Conservation (phyloP, 2,797 vertebrate species). For the Antennarius maculatus region DNA sequence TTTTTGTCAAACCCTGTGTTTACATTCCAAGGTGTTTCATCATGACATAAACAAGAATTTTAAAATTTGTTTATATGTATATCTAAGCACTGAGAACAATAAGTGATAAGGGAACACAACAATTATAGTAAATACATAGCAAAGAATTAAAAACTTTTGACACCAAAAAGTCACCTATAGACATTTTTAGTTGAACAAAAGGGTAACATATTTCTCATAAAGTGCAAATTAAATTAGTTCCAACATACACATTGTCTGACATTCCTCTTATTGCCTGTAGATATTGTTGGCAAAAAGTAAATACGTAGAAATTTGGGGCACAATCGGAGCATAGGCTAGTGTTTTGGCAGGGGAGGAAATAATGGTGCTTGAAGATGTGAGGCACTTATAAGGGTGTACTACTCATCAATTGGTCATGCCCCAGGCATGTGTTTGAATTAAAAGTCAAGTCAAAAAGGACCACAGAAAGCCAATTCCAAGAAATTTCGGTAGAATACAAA, state of each 20-base stretch:
- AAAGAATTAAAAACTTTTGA: slow-evolving; percentile 35
- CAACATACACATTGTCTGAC: slow-evolving; percentile 75
- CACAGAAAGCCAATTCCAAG: slow-evolving; percentile 43
- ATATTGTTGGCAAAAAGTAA: slow-evolving; percentile 63
- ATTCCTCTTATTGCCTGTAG: slow-evolving; percentile 75
- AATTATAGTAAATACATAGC: slow-evolving; percentile 29
- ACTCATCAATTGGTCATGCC: slow-evolving; percentile 62
- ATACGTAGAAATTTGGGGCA: slow-evolving; percentile 52
- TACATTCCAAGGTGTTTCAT: slow-evolving; percentile 42
- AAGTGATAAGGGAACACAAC: slow-evolving; percentile 35
- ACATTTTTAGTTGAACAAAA: slow-evolving; percentile 62
- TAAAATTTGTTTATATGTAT: background rate
- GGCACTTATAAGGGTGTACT: slow-evolving; percentile 68
- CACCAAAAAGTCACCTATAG: slow-evolving; percentile 37
- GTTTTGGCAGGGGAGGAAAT: slow-evolving; percentile 58
- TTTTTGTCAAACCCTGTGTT: slow-evolving; percentile 47
- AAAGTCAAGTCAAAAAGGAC: slow-evolving; percentile 35
- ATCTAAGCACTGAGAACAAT: slow-evolving; percentile 41
- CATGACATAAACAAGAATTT: slow-evolving; percentile 46
- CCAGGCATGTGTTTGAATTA: slow-evolving; percentile 25
- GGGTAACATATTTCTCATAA: slow-evolving; percentile 63
- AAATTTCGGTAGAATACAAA: slow-evolving; percentile 38
- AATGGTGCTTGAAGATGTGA: slow-evolving; percentile 54
- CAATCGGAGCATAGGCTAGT: slow-evolving; percentile 34
- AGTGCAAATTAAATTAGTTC: slow-evolving; percentile 80